Evolutionary conservation across 2,797 vertebrate species (phyloP), one percentile per base, ranked within the genome.

Genomic region (Labroides dimidiatus): DNA sequence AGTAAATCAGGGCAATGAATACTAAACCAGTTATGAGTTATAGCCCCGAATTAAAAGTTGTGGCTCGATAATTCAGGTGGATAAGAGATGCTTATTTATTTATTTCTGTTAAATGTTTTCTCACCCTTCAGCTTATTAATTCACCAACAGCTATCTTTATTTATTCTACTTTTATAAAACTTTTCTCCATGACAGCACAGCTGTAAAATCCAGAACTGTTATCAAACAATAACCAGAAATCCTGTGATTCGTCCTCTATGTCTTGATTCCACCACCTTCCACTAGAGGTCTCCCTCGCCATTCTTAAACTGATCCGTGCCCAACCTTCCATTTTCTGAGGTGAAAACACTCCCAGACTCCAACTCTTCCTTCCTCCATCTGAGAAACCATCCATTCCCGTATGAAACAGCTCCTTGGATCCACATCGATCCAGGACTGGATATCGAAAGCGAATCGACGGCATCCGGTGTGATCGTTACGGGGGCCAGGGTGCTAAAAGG

Each of bases 241-340:
- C 7, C 14, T 23, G 11, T 10, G 19, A 20, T 11, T 45, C 44
- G 8, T 45, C 9, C 9, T 4, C 11, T 47, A 4, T 33, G 30
- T 33, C 13, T 75, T 60, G 17, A 14, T 48, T 14, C 66, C 53
- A 14, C 57, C 16, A 19, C 24, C 24, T 30, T 69, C 91, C 94
- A 93, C 92, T 88, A 93, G 93, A 93, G 93, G 93, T 82, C 92
- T 89, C 89, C 84, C 89, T 91, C 73, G 84, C 64, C 82, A 89
- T 88, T 89, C 86, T 64, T 30, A 75, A 64, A 23, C 30, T 64
- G 5, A 20, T 21, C 20, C 15, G 21, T 27, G 53, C 64, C 53
- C 74, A 69, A 68, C 55, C 86, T 89, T 86, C 82, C 85, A 90
- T 90, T 90, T 91, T 87, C 89, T 89, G 72, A 75, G 57, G 70